These are phyloP conservation scores for Cistogaster globosa DNA, from an alignment of 2,888 invertebrate species.

Conservation along the genomic window DNA sequence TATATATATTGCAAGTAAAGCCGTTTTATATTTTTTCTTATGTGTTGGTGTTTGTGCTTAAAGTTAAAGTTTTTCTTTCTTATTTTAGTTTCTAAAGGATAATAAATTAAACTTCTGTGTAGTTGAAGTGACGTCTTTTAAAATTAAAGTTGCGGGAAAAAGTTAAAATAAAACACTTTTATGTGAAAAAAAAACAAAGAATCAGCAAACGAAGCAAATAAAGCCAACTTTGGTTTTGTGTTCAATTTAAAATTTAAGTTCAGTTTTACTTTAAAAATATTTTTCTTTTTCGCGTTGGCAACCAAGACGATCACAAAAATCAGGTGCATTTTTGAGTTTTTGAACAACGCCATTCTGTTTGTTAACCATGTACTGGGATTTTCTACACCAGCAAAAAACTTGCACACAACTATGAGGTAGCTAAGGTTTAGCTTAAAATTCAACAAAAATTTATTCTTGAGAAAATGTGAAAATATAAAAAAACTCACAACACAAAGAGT, in stretches of 20 bases:
- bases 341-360: slow-evolving; percentile 8
- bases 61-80: slow-evolving; percentile 18
- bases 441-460: slow-evolving; percentile 40
- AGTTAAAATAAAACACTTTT: slow-evolving; percentile 1
- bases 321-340: slow-evolving; percentile 53
- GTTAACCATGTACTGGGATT: slow-evolving; percentile 21
- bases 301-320: slow-evolving; percentile 49
- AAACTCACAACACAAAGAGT: slow-evolving; percentile 34
- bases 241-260: slow-evolving; percentile 50
- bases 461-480: slow-evolving; percentile 13
- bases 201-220: slow-evolving; percentile 18
- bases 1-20: slow-evolving; percentile 67
- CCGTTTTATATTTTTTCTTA: slow-evolving; percentile 28
- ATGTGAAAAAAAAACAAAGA: slow-evolving; percentile 21
- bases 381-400: slow-evolving; percentile 7
- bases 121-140: slow-evolving; percentile 62
- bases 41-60: slow-evolving; percentile 15
- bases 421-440: slow-evolving; percentile 59
- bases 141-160: slow-evolving; percentile 42
- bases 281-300: slow-evolving; percentile 1
- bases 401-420: slow-evolving; percentile 25
- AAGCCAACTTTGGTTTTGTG: slow-evolving; percentile 43
- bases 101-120: slow-evolving; percentile 67
- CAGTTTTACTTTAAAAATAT: slow-evolving; percentile 1
- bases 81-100: slow-evolving; percentile 53